Conservation (phyloP, 2,888 invertebrate species). For the Lucinisca nassula region DNA sequence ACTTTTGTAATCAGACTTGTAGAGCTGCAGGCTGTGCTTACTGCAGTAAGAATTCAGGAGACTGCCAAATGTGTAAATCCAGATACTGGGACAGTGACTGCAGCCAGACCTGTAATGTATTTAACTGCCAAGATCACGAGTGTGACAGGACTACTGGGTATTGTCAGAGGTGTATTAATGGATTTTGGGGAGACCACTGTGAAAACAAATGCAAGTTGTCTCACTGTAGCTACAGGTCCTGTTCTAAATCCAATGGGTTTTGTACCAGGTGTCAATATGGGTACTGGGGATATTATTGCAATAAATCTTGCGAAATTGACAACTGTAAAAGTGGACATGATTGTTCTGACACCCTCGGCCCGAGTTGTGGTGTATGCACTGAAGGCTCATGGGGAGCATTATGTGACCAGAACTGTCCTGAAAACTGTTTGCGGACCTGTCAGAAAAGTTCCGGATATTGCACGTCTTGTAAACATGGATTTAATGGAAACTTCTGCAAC, state of each 20-base stretch:
- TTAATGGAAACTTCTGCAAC: too few relatives aligned
- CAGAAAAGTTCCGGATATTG: neutral
- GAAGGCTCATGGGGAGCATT: neutral
- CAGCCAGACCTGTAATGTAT: neutral
- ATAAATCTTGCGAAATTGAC: neutral
- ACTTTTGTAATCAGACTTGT: neutral
- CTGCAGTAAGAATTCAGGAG: neutral
- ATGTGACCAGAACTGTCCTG: neutral
- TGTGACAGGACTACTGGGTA: neutral
- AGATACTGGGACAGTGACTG: neutral
- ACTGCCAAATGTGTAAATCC: neutral
- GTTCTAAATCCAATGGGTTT: too few relatives aligned
- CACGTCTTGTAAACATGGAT: too few relatives aligned
- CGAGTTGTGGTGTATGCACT: neutral
- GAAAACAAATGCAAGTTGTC: too few relatives aligned
- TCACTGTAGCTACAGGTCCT: too few relatives aligned
- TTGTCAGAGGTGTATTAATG: too few relatives aligned
- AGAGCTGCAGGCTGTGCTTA: neutral
- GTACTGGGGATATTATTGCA: neutral
- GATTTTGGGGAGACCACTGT: too few relatives aligned
- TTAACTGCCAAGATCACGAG: neutral
- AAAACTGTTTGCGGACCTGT: neutral
- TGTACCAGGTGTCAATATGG: neutral
- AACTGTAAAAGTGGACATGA: neutral
- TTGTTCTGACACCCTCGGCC: neutral